Percentiles rank a stretch among this genome's conserved stretches.
These are phyloP conservation scores for Musca vetustissima DNA, from an alignment of 1,140 invertebrate genomes.

Conservation along the genomic window DNA sequence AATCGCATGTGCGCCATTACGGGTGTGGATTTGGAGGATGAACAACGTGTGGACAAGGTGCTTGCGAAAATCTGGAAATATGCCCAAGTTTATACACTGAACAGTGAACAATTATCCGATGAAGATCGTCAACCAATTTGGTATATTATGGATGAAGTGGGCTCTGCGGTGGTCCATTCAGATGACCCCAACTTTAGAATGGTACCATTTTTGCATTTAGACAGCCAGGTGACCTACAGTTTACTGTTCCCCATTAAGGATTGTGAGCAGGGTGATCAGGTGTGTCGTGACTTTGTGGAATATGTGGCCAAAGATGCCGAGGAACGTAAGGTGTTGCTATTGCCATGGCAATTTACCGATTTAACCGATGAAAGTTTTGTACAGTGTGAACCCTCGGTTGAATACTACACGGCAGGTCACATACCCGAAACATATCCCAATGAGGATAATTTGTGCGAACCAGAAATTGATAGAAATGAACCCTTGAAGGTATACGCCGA, in stretches of 20 bases:
- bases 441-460: constrained; percentile 23
- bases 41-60: constrained; percentile 67
- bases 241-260: constrained; percentile 78
- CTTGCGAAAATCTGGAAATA: constrained; percentile 76
- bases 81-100: constrained; percentile 74
- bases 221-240: constrained; percentile 71
- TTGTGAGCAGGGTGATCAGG: constrained; percentile 65
- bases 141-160: constrained; percentile 94
- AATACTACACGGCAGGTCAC: constrained; percentile 74
- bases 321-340: constrained; percentile 66
- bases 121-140: constrained; percentile 76
- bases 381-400: constrained; percentile 67
- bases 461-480: constrained; percentile 35
- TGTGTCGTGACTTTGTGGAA: constrained; percentile 81
- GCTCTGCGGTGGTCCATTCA: constrained; percentile 79
- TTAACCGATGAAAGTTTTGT: constrained; percentile 64
- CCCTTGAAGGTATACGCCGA: constrained; percentile 73
- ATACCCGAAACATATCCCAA: constrained; percentile 68
- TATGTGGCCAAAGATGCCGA: constrained; percentile 60
- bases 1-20: constrained; percentile 76
- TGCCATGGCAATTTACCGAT: constrained; percentile 73
- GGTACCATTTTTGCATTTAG: constrained; percentile 77
- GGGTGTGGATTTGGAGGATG: constrained; percentile 60
- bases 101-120: constrained; percentile 56
- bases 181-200: constrained; percentile 78